A percentile compares a stretch with the other conserved stretches of the same genome.
These are phyloP conservation scores for Datnioides undecimradiatus DNA, from an alignment of 2,113 vertebrate genomes.

Conservation along the genomic window DNA sequence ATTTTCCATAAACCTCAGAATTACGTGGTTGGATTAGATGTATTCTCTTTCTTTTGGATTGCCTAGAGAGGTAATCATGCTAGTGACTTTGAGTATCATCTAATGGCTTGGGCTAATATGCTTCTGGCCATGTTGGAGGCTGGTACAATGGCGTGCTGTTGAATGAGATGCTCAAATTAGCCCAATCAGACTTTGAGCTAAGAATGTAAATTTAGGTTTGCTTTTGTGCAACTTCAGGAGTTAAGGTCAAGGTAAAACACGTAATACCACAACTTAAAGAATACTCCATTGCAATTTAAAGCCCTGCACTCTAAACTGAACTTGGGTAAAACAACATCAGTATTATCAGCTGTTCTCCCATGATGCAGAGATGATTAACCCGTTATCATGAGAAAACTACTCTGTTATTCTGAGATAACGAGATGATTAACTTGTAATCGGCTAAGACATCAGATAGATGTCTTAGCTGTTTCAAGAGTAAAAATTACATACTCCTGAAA, in stretches of 20 bases:
- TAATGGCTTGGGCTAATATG: background rate
- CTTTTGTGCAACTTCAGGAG: background rate
- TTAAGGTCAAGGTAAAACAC: background rate
- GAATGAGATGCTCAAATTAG: background rate
- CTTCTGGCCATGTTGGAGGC: background rate
- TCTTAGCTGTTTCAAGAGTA: no score
- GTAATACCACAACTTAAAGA: background rate
- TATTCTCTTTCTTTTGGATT: background rate
- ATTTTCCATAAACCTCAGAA: background rate
- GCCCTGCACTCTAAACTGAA: background rate
- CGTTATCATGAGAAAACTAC: background rate
- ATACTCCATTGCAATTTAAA: background rate
- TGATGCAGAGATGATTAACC: background rate
- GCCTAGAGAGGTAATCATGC: background rate
- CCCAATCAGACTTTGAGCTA: background rate
- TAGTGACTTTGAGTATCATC: background rate
- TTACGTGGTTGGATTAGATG: background rate
- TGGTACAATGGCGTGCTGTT: background rate
- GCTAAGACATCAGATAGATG: background rate
- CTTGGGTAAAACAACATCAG: background rate
- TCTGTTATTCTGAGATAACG: background rate
- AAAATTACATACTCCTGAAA: background rate
- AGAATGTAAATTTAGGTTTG: background rate
- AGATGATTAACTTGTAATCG: background rate
- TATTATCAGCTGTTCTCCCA: background rate